phyloP scores from a whole-genome alignment of 2,888 invertebrate species.

The Sesia bembeciformis region DNA sequence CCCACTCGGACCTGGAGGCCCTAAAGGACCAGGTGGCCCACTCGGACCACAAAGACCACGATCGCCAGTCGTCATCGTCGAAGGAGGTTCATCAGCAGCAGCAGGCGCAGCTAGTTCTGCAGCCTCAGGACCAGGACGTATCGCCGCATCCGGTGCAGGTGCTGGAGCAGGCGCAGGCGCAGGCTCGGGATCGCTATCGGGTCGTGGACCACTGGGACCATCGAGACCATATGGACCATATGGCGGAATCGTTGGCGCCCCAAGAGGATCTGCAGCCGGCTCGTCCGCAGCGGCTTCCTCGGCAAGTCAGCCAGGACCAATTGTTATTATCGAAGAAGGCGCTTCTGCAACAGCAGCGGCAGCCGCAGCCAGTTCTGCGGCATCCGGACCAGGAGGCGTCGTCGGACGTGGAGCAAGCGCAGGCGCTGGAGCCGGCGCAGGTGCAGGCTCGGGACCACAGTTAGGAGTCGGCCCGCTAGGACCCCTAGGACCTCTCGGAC shows the following conservation, averaged over 20 bases:
- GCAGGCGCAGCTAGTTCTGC: not conserved
- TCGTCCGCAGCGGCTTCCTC: slow-evolving; percentile 3
- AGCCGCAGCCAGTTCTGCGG: slow-evolving; percentile 1
- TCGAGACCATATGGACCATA: no score
- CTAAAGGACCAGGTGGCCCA: slow-evolving; percentile 7
- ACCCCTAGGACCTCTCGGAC: not conserved
- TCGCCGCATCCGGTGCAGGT: not conserved
- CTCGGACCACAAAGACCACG: not conserved
- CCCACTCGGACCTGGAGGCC: slow-evolving; percentile 1
- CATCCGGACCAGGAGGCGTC: not conserved
- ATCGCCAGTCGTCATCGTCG: slow-evolving; percentile 1
- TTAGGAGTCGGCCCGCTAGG: not conserved
- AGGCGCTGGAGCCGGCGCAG: slow-evolving; percentile 1
- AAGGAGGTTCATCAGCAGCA: not conserved
- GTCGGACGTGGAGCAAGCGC: slow-evolving; percentile 1
- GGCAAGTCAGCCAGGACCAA: slow-evolving; percentile 1
- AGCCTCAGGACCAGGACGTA: not conserved
- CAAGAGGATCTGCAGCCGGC: not conserved
- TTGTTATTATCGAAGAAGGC: not conserved
- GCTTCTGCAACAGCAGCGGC: slow-evolving; percentile 1
- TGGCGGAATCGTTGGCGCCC: not conserved
- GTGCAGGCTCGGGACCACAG: not conserved
- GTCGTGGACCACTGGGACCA: no score
- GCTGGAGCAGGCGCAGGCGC: slow-evolving; percentile 2
- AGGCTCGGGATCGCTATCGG: not conserved